phyloP scores from a whole-genome alignment of 30 jellyfish, hydroid and myxozoan genomes.

The Chrysaora quinquecirrha region DNA sequence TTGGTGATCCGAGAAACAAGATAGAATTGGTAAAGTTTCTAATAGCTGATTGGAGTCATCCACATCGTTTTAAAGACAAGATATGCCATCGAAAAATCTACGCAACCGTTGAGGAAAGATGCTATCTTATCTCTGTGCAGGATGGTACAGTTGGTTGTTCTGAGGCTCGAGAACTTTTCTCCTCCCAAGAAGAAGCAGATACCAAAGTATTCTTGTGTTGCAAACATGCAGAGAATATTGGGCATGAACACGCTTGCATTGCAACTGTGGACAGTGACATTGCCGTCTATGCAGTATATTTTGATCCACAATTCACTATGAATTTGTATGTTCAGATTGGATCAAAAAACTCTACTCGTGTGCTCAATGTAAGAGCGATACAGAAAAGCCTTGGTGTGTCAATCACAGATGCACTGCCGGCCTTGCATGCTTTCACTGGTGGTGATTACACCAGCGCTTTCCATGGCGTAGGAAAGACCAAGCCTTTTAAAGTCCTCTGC shows the following conservation, averaged over 20 bases:
- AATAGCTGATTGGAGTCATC: conserved; percentile 11
- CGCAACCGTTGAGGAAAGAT: conserved; percentile 13
- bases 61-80: not conserved
- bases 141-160: not conserved
- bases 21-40: conserved; percentile 20
- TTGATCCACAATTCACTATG: not conserved
- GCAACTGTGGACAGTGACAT: conserved; percentile 35
- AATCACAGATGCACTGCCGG: too few relatives aligned
- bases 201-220: conserved; percentile 20
- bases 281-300: conserved; percentile 19
- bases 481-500: too few relatives aligned
- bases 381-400: too few relatives aligned
- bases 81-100: not conserved
- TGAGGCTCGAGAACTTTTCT: not conserved
- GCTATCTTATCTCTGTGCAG: not conserved
- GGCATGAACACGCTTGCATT: conserved; percentile 16
- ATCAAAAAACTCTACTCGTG: not conserved
- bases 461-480: too few relatives aligned
- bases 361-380: not conserved
- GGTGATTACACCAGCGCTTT: too few relatives aligned
- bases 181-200: conserved; percentile 12
- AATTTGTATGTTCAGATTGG: conserved; percentile 2
- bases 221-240: conserved; percentile 12
- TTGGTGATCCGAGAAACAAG: conserved; percentile 20
- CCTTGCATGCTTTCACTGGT: too few relatives aligned